These are phyloP conservation scores for Tetragonula carbonaria DNA, from an alignment of 2,888 invertebrate genomes.

Conservation along the genomic window DNA sequence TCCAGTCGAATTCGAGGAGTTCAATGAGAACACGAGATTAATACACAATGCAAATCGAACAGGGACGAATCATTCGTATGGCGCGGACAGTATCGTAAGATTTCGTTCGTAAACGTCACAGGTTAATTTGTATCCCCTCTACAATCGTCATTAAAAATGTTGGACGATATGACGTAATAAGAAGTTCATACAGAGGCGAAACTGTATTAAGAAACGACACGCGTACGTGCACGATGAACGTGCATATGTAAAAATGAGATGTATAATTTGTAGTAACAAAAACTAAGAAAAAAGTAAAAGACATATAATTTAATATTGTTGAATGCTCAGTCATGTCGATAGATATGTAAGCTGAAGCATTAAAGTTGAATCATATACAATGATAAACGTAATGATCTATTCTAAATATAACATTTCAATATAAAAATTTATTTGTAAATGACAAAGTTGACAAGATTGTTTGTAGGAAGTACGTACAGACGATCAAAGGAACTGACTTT, in stretches of 20 bases:
- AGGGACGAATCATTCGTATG: constrained; percentile 41
- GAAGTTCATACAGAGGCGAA: not conserved
- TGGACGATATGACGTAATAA: constrained; percentile 45
- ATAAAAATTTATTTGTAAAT: not conserved
- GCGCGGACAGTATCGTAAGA: constrained; percentile 60
- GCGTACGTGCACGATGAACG: not conserved
- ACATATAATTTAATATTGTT: not conserved
- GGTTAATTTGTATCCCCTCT: constrained; percentile 48
- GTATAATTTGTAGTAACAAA: not conserved
- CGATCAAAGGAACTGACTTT: not conserved
- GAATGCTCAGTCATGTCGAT: not conserved
- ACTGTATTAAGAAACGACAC: not conserved
- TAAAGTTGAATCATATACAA: not conserved
- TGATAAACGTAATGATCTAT: not conserved
- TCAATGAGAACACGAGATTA: not conserved
- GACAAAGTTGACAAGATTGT: too few relatives aligned
- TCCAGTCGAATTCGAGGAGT: not conserved
- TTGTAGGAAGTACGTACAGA: not conserved
- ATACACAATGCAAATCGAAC: constrained; percentile 37
- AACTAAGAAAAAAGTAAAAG: not conserved
- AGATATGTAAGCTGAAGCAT: not conserved
- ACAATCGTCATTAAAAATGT: constrained; percentile 29
- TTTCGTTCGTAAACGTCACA: constrained; percentile 51
- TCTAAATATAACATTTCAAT: not conserved
- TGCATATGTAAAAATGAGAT: not conserved